Percentiles rank a stretch among this genome's conserved stretches.
phyloP scores from a whole-genome alignment of 2,113 vertebrate species.

The Nothoprocta pentlandii region DNA sequence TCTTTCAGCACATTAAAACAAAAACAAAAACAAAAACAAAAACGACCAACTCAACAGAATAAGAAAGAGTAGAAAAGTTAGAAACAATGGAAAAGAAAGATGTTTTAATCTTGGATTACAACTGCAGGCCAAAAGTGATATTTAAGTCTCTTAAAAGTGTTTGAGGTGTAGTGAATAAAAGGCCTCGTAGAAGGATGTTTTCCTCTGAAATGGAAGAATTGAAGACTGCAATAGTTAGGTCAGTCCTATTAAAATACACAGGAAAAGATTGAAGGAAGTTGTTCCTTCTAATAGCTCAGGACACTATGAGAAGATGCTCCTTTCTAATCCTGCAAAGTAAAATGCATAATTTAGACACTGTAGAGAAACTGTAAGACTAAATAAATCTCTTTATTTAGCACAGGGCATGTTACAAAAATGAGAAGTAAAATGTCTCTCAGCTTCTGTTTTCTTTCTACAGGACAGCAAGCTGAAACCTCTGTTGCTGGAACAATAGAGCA shows the following conservation, averaged over 20 bases:
- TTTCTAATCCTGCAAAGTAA: neutral
- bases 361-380: neutral
- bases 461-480: neutral
- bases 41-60: neutral
- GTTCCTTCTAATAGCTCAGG: neutral
- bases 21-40: neutral
- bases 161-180: neutral
- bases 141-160: neutral
- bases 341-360: neutral
- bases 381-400: neutral
- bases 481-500: neutral
- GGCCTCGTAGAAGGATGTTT: neutral
- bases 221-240: neutral
- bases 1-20: neutral
- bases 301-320: neutral
- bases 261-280: neutral
- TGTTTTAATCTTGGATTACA: neutral
- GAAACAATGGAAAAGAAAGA: neutral
- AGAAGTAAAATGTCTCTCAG: neutral
- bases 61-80: neutral
- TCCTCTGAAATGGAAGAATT: neutral
- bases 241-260: neutral
- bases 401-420: neutral
- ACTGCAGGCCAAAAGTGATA: neutral
- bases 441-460: neutral